Base-by-base conservation (phyloP, 2,797 vertebrate species). In the Phrynocephalus guinanensis region DNA sequence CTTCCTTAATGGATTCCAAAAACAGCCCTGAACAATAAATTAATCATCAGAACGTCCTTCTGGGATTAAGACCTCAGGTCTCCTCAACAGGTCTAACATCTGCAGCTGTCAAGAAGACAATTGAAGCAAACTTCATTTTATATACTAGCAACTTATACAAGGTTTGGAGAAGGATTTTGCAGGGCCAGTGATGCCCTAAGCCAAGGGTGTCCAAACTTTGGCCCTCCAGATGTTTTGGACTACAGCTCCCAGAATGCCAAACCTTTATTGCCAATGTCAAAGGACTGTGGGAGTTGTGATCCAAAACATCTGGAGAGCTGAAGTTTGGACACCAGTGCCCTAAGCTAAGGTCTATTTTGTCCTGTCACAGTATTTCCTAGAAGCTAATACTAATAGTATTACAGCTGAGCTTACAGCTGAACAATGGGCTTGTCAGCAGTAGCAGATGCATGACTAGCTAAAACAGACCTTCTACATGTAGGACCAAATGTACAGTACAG, bases 21-120 rank as follows among this genome's bases (percentile, higher is more conserved):
- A 90, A 78, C 60, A 92, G 73, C 83, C 73, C 44, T 80, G 88
- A 68, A 24, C 44, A 86, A 93, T 95, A 91, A 93, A 94, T 95
- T 93, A 93, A 93, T 95, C 90, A 95, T 93, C 91, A 93, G 90
- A 89, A 73, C 7, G 67, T 92, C 79, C 91, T 91, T 95, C 90
- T 76, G 91, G 73, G 88, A 94, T n/a, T 89, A 91, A 84, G 88
- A 93, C 26, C 3, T 88, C 82, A 92, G 93, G 85, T 92, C 92
- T 94, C 73, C 77, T 83, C 87, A 90, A 91, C 77, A 93, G 89
- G 50, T 88, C 90, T 91, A 93, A 93, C 93, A 92, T n/a, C 90
- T 85, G 92, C 90, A 93, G 88, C 79, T 92, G 89, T 87, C 50
- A 89, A 56, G 60, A 20, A 84, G 71, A 90, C 81, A 90, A 83